Evolutionary conservation across 2,888 invertebrate species (phyloP).

Genomic region (Hypsopygia costalis): DNA sequence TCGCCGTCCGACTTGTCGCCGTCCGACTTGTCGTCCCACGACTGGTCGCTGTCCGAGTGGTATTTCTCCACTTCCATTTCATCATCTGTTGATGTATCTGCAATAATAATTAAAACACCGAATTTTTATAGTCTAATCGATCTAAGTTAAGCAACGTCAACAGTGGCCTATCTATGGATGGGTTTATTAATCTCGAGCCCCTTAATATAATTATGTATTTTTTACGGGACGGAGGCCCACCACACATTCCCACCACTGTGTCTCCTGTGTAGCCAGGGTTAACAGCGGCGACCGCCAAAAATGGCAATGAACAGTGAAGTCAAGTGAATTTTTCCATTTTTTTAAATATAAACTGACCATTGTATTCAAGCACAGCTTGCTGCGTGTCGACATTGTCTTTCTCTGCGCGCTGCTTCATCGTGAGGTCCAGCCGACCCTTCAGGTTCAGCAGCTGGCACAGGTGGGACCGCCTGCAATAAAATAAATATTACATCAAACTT

Average conservation of each 20-base stretch:
- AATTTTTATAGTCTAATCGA: too few species aligned
- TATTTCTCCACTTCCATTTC: slow-evolving; percentile 53
- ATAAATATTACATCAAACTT: too few species aligned
- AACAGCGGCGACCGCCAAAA: too few species aligned
- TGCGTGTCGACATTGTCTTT: slow-evolving; percentile 26
- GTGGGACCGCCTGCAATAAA: slow-evolving; percentile 51
- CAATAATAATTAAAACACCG: slow-evolving; percentile 5
- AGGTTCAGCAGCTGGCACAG: slow-evolving; percentile 65
- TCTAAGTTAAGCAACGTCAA: too few species aligned
- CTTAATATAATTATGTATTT: too few species aligned
- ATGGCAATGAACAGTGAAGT: too few species aligned
- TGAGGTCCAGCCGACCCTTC: slow-evolving; percentile 55
- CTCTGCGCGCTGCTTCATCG: slow-evolving; percentile 39
- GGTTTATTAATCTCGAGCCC: too few species aligned
- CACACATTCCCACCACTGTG: too few species aligned
- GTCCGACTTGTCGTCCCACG: slow-evolving; percentile 46
- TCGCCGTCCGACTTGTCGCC: slow-evolving; percentile 39
- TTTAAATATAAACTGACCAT: slow-evolving; percentile 41
- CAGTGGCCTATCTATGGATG: too few species aligned
- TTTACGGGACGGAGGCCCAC: too few species aligned
- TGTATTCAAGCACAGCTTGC: slow-evolving; percentile 53
- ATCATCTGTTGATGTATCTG: slow-evolving; percentile 66
- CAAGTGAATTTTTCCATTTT: too few species aligned
- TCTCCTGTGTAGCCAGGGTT: too few species aligned
- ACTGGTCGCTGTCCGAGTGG: slow-evolving; percentile 51